A percentile compares a stretch with the other conserved stretches of the same genome.
Evolutionary conservation across 2,888 invertebrate genomes (phyloP).

Genomic region (Caenorhabditis panamensis): DNA sequence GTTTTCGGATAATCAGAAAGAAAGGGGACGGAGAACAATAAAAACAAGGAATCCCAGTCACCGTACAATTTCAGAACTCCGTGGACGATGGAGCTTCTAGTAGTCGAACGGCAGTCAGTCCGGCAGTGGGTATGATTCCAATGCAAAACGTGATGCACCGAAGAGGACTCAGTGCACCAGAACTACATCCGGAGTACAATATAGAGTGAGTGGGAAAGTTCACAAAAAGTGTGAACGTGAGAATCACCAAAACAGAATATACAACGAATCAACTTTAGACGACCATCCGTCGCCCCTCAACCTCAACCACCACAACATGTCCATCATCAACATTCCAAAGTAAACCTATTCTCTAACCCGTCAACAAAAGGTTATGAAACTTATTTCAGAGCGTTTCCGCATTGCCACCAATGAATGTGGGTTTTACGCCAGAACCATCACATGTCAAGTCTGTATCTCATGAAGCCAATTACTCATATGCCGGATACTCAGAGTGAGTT

Average conservation of each 20-base stretch:
- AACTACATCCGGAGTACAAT: constrained; percentile 56
- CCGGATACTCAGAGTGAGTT: constrained; percentile 51
- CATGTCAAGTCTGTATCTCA: constrained; percentile 65
- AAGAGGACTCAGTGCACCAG: constrained; percentile 62
- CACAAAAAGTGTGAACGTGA: not conserved
- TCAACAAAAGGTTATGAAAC: not conserved
- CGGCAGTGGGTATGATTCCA: constrained; percentile 52
- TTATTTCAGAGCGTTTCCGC: constrained; percentile 56
- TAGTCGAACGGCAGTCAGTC: constrained; percentile 56
- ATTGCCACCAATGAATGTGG: constrained; percentile 53
- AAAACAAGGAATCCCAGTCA: not conserved
- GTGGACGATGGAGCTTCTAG: constrained; percentile 57
- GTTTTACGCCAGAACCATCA: constrained; percentile 42
- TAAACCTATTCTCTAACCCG: constrained; percentile 9
- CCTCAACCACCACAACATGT: constrained; percentile 28
- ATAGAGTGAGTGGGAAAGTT: constrained; percentile 33
- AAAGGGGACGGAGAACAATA: too few species aligned
- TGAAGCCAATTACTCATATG: constrained; percentile 55
- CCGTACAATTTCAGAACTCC: constrained; percentile 33
- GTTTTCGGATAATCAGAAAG: constrained; percentile 10
- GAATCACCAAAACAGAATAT: not conserved
- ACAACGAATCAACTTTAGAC: constrained; percentile 27
- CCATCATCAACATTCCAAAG: constrained; percentile 62
- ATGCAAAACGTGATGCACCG: constrained; percentile 30
- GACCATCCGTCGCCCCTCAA: constrained; percentile 27